Conservation (phyloP, 2,888 invertebrate species). For the Harpagoxenus sublaevis region DNA sequence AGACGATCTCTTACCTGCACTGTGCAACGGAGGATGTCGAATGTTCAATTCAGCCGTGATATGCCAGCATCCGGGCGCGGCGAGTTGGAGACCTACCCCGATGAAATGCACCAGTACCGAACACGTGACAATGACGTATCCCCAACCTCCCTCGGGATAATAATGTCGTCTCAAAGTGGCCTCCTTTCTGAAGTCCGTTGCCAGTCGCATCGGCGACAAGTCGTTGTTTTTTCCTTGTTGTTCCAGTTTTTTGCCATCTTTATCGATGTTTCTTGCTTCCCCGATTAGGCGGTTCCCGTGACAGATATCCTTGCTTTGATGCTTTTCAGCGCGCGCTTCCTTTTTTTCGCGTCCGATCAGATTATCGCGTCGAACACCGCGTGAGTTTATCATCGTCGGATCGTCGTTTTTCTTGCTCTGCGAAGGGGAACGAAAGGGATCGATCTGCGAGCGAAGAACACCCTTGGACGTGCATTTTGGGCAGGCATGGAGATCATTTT, state of each 20-base stretch:
- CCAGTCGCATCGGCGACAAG: constrained; percentile 49
- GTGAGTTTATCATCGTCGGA: constrained; percentile 19
- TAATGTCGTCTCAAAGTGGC: constrained; percentile 90
- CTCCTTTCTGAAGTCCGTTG: constrained; percentile 77
- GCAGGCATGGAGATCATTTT: constrained; percentile 75
- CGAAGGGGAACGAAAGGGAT: constrained; percentile 75
- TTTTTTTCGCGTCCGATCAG: constrained; percentile 46
- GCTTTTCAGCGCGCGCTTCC: constrained; percentile 63
- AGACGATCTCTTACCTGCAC: constrained; percentile 88
- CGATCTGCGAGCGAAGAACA: constrained; percentile 72
- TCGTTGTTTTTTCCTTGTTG: constrained; percentile 48
- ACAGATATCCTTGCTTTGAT: constrained; percentile 68
- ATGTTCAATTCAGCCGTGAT: constrained; percentile 89
- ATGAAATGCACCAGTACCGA: constrained; percentile 92
- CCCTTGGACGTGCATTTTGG: constrained; percentile 79
- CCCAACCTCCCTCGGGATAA: constrained; percentile 96
- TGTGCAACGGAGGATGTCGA: constrained; percentile 89
- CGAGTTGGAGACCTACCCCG: constrained; percentile 92
- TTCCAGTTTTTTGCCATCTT: constrained; percentile 53
- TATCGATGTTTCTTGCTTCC: constrained; percentile 55
- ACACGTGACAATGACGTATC: constrained; percentile 92
- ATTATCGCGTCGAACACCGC: constrained; percentile 4
- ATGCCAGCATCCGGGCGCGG: constrained; percentile 81
- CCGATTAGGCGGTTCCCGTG: constrained; percentile 76
- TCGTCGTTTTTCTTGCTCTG: constrained; percentile 28